A percentile compares a stretch with the other conserved stretches of the same genome.
These are phyloP conservation scores for Nibea coibor DNA, from an alignment of 2,113 vertebrate genomes.

Conservation along the genomic window DNA sequence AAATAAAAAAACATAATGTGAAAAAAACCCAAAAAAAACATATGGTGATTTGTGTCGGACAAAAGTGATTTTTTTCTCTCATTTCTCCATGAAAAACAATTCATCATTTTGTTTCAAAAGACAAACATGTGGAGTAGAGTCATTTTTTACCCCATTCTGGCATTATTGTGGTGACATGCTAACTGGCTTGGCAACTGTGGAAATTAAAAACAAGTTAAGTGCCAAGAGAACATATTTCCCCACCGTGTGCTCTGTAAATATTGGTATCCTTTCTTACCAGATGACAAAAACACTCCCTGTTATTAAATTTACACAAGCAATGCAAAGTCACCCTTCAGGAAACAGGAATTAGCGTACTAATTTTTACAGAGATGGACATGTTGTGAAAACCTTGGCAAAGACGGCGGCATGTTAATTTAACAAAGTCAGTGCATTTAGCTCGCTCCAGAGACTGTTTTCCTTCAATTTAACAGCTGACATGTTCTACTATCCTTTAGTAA, in stretches of 20 bases:
- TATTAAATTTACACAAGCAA: conserved; percentile 33
- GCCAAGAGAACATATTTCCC: conserved; percentile 17
- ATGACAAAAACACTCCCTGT: conserved; percentile 12
- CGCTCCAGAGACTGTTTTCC: conserved; percentile 40
- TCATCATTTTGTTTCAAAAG: neutral
- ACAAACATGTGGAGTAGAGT: neutral
- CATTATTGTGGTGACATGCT: neutral
- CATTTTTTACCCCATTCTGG: neutral
- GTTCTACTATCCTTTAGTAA: conserved; percentile 57
- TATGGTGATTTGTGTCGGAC: neutral
- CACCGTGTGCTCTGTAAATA: conserved; percentile 23
- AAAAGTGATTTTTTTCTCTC: neutral
- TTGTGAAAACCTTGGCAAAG: conserved; percentile 43
- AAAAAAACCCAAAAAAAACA: neutral
- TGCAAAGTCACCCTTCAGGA: conserved; percentile 52
- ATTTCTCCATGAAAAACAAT: neutral
- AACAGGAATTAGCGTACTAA: conserved; percentile 31
- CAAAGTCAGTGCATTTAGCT: conserved; percentile 40
- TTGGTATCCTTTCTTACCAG: conserved; percentile 7
- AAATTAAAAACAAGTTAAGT: conserved; percentile 22
- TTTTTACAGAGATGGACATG: conserved; percentile 33
- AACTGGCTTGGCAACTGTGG: conserved; percentile 8
- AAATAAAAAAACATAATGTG: neutral
- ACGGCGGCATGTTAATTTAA: conserved; percentile 50
- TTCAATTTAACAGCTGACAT: conserved; percentile 60